Conservation (phyloP, 2,797 vertebrate species). For the Orestias chungarensis region DNA sequence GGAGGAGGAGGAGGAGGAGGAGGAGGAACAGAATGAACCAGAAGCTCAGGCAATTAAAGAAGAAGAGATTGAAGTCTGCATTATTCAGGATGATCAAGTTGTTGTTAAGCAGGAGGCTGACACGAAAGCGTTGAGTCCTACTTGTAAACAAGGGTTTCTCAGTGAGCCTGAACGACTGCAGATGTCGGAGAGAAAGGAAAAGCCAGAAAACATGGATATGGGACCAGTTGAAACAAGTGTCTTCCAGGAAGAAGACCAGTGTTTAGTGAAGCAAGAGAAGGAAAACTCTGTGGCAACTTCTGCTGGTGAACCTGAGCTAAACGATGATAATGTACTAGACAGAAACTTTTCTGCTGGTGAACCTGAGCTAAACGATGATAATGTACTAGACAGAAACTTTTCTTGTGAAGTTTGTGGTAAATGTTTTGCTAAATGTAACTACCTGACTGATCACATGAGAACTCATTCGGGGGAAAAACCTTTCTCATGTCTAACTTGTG, state of each 20-base stretch:
- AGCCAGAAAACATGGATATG: background rate
- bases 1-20: too few relatives aligned
- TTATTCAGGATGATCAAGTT: background rate
- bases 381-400: slow-evolving; percentile 1
- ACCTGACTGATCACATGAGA: slow-evolving; percentile 2
- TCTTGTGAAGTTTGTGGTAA: slow-evolving; percentile 9
- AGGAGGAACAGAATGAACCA: background rate
- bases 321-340: background rate
- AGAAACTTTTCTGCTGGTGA: slow-evolving; percentile 8
- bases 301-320: background rate
- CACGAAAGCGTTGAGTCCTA: background rate
- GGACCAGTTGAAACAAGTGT: background rate
- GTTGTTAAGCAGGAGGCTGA: background rate
- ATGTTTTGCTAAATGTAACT: background rate
- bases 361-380: background rate
- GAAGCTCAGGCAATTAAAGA: background rate
- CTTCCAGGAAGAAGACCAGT: background rate
- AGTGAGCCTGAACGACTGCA: background rate
- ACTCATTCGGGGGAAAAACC: background rate
- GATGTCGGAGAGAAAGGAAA: background rate
- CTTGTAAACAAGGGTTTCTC: background rate
- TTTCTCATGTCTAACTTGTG: slow-evolving; percentile 1
- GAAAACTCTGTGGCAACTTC: background rate
- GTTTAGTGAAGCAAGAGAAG: background rate
- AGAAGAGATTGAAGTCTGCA: slow-evolving; percentile 1